Base-by-base conservation (phyloP, 2,797 vertebrate species). In the Distichodus sexfasciatus region DNA sequence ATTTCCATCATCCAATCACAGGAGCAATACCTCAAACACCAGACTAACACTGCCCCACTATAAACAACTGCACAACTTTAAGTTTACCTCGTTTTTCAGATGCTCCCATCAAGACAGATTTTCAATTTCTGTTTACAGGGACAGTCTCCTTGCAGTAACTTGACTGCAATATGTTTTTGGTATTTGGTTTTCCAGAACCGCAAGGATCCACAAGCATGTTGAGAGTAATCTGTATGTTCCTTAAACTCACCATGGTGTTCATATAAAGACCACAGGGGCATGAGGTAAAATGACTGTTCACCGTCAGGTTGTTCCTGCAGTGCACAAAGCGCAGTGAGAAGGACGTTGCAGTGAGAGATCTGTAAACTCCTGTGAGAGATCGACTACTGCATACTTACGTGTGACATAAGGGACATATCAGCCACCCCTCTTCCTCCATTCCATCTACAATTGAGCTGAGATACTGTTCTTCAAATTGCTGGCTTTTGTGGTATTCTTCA, bases 361-460 rank as follows among this genome's bases (percentile, higher is more conserved):
- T 29, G 14, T n/a, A n/a, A n/a, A n/a, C n/a, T n/a, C n/a, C n/a
- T n/a, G n/a, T n/a, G n/a, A n/a, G 2, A 4, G 1, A 2, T 4
- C 15, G 24, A 24, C 2, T 2, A 3, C 14, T 19, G 19, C 3
- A 57, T 40, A 76, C 92, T 94, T 85, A 98, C 97, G 46, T 83
- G 47, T 87, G 87, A 81, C 96, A 99, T 6, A 96, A 65, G 0
- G 97, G 97, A 51, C 97, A 99, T 80, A 98, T 92, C 24, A 98
- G 62, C n/a, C 70, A 62, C 0, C 81, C 79, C 1, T 79, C 76
- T 28, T 82, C 79, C 6, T 94, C 91, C 87, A 97, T 87, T 46
- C 86, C 87, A 0, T 94, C 92, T 0, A 98, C 86, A 5, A 93
- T 77, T 0, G 90, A 88, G 0, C 89, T 88, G 29, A 99, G 83